phyloP scores from a whole-genome alignment of 2,888 invertebrate genomes.

The Lasioglossum vierecki region DNA sequence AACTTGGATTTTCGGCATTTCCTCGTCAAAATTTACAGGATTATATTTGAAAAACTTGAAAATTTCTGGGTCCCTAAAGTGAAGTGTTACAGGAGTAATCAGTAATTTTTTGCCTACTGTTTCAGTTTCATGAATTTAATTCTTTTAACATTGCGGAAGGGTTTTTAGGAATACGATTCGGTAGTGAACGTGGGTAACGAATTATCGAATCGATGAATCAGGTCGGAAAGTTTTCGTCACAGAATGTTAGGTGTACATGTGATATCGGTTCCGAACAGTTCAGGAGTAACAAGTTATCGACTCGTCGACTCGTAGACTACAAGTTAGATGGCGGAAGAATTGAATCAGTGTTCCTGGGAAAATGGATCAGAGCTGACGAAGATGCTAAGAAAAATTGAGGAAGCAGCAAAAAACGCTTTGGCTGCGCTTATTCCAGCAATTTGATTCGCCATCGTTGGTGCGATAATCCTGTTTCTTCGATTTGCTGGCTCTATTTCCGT shows the following conservation, averaged over 20 bases:
- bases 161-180: no score
- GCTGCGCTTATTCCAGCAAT: constrained; percentile 46
- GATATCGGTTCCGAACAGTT: background rate
- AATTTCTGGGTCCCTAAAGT: background rate
- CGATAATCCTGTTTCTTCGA: constrained; percentile 60
- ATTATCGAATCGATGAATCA: background rate
- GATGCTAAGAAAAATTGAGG: constrained; percentile 36
- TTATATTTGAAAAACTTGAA: background rate
- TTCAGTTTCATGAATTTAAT: no score
- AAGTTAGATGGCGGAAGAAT: constrained; percentile 17
- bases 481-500: constrained; percentile 59
- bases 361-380: constrained; percentile 22
- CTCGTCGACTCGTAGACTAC: constrained; percentile 1
- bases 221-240: background rate
- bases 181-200: background rate
- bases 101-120: no score
- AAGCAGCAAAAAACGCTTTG: constrained; percentile 19
- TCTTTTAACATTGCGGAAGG: no score
- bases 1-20: background rate
- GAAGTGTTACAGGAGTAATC: background rate
- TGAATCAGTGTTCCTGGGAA: constrained; percentile 11
- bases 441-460: constrained; percentile 40
- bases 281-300: background rate
- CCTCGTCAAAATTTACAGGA: background rate
- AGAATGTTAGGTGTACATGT: background rate